Evolutionary conservation across 2,113 vertebrate genomes (phyloP), one percentile per base, ranked within the genome.

Genomic region (Pipa parva): DNA sequence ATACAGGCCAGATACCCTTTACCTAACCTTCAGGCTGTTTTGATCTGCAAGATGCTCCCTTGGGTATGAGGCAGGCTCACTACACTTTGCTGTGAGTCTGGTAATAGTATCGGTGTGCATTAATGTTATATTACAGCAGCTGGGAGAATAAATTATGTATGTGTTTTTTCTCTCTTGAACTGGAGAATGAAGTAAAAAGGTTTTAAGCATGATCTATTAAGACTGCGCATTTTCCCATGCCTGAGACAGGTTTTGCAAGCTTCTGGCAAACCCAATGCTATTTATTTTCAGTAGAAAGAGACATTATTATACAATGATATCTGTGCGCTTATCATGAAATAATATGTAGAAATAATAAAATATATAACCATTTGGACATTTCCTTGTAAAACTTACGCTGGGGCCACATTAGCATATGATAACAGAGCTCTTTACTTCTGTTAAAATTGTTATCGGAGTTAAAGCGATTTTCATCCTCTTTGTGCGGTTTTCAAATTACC

Each of bases 111-210:
- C 33, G 20, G 6, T 1, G 18, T 24, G 58, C 74, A 74, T 74
- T 79, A 66, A 59, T 73, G 65, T 61, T 61, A 46, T 48, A 59
- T 46, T 2, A 13, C 0, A 1, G 76, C 80, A 84, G 75, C 77
- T 78, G 69, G 67, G 11, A 56, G 72, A 60, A 84, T 81, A 75
- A 85, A 84, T 85, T 79, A 85, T 82, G 74, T 71, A 84, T 79
- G 76, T 59, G 60, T 59, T 36, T 62, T 78, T 76, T 73, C 21
- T 18, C 29, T 31, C 10, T 10, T 6, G 10, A 61, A 60, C 66
- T 61, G 1, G 12, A 73, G 63, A 75, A 71, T 17, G 50, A 61
- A 76, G 71, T 70, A 71, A 74, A 55, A 0, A 29, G 52, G 58
- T 31, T 74, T 24, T n/a, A 39, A 51, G 42, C 17, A 68, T 51